A percentile compares a stretch with the other conserved stretches of the same genome.
Evolutionary conservation across 2,797 vertebrate species (phyloP).

Genomic region (Oreonectes daqikongensis): DNA sequence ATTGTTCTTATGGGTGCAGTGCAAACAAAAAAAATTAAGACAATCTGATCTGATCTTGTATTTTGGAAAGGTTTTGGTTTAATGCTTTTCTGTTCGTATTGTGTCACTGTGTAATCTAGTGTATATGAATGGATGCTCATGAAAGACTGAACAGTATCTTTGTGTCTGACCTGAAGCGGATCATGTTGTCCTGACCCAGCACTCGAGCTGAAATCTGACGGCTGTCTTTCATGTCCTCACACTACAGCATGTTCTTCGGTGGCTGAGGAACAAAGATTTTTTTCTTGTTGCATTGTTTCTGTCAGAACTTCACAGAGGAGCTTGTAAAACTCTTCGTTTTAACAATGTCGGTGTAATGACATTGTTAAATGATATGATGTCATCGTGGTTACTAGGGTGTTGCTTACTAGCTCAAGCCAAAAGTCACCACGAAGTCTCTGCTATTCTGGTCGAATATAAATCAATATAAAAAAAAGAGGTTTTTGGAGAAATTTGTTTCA

Average conservation of each 20-base stretch:
- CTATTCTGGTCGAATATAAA: too few species aligned
- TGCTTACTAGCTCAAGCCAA: background rate
- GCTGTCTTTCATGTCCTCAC: conserved; percentile 27
- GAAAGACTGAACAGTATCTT: conserved; percentile 21
- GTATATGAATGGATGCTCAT: background rate
- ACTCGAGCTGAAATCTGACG: background rate
- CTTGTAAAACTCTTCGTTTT: too few species aligned
- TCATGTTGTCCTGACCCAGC: conserved; percentile 34
- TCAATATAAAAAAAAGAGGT: too few species aligned
- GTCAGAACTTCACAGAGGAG: too few species aligned
- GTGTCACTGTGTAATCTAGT: background rate
- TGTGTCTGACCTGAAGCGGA: conserved; percentile 9
- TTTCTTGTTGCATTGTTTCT: background rate
- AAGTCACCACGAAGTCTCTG: too few species aligned
- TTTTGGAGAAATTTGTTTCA: too few species aligned
- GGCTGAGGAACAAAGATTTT: conserved; percentile 17
- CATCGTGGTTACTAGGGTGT: background rate
- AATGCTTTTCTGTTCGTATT: background rate
- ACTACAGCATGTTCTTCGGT: conserved; percentile 8
- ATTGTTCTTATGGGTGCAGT: too few species aligned
- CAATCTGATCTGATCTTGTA: background rate
- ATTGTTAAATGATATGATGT: background rate
- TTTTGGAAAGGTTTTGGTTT: background rate
- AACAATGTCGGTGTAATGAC: background rate
- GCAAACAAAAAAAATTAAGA: background rate